Conservation (phyloP, 2,797 vertebrate genomes). For the Syngnathus rostellatus region DNA sequence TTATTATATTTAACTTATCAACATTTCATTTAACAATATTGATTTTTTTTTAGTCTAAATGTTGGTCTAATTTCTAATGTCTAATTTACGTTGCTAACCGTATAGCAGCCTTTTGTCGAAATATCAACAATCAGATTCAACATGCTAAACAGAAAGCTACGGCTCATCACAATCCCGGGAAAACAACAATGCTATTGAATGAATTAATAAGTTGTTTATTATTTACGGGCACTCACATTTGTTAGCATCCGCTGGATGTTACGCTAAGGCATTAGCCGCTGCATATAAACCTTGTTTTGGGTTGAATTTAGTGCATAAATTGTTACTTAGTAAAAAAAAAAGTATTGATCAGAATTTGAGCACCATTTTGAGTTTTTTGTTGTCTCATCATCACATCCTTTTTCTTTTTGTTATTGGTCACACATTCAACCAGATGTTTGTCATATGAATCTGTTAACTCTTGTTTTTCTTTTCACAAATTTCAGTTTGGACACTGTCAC, state of each 20-base stretch:
- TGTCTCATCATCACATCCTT: conserved; percentile 17
- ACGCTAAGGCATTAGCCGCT: background rate
- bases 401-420: conserved; percentile 7
- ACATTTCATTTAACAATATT: background rate
- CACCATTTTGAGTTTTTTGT: conserved; percentile 7
- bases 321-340: background rate
- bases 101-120: no score
- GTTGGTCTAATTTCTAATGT: background rate
- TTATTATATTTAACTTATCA: background rate
- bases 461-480: conserved; percentile 66
- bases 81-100: background rate
- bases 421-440: conserved; percentile 30
- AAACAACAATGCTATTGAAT: no score
- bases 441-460: conserved; percentile 58
- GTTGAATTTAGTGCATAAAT: background rate
- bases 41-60: background rate
- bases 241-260: background rate
- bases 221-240: background rate
- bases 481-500: conserved; percentile 75
- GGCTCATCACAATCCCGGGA: no score
- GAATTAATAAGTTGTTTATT: background rate
- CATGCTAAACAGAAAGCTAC: no score
- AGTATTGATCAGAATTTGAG: background rate
- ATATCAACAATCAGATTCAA: no score
- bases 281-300: background rate